Evolutionary conservation across 37 sponge, comb jelly and placozoan genomes (phyloP), one percentile per base, ranked within the genome.

Genomic region (Halichondria panicea): DNA sequence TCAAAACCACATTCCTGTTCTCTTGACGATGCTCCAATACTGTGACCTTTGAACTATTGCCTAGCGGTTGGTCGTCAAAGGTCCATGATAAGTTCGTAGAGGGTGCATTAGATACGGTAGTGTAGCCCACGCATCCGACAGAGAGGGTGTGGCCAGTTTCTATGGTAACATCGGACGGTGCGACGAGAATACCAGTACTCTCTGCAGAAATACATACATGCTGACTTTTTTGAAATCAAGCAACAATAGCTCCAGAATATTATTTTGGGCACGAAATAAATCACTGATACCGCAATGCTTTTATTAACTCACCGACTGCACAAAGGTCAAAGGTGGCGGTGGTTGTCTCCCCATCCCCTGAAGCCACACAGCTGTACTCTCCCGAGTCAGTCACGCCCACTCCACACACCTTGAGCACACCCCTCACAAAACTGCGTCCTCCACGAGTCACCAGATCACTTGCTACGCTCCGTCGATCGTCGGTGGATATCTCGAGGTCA

Each of bases 321-420:
- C n/a, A n/a, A 13, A 71, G 34, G 22, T 50, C 18, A 53, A 37
- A 31, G 25, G 36, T 52, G 34, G 6, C 5, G 35, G 45, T 71
- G 15, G n/a, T 8, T 2, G 13, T 8, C 15, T 36, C 32, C 7
- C 18, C 2, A 2, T 55, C 71, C 50, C 34, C 53, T 5, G 34
- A n/a, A 6, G 79, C 79, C 1, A 57, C 27, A 30, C 81, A 81
- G 42, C 54, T 63, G 54, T 81, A 81, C 38, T 63, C 38, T 1
- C 73, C 81, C 9, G 25, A 46, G 46, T 63, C 63, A 18, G 19
- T 43, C 4, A 45, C 50, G 21, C n/a, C 43, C 25, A 33, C 62
- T 9, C 27, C 61, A 55, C 73, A 72, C 33, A 81, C 24, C 33
- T 66, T 37, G 30, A 81, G 65, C 9, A 66, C 37, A 7, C 53